Base-by-base conservation (phyloP, 2,888 invertebrate genomes). In the Zaprionus lineosus region DNA sequence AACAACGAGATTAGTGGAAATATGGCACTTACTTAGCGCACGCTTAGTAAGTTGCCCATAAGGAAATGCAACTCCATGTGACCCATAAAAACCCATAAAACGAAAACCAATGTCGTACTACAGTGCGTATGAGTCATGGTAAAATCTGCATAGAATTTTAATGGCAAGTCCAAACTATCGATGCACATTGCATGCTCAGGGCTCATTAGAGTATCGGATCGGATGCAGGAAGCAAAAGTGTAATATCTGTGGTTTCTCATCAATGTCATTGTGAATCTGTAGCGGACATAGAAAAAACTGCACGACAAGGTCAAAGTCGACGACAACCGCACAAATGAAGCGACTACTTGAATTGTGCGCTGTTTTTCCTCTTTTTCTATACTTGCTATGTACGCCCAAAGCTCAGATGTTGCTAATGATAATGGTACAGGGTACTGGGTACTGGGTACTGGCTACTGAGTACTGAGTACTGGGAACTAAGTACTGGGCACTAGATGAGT, bases 241-340 rank as follows among this genome's bases (percentile, higher is more conserved):
- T 56, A 63, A 19, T 53, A 31, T 59, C 51, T 29, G 63, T 81
- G 74, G 58, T 65, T 56, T 47, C 53, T 14, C 67, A 58, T 59
- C 71, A 70, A 70, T 71, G 59, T 76, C 69, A 65, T 24, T 21
- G 47, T 41, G 36, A 62, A 46, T 67, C 48, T 52, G 56, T 47
- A 33, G 41, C 41, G 18, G 40, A 28, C 19, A 39, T 29, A 50
- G 40, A 59, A 43, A 62, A 58, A 56, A 61, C 56, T 65, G 59
- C 52, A 60, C 53, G 8, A 41, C 75, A 79, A 76, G 76, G 79
- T 76, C 79, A 79, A 57, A 61, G 55, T 56, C 43, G 58, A 46
- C 62, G 37, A 43, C 61, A 75, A 61, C 63, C 66, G 56, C 52
- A 39, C 19, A 9, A 19, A 7, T 34, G 19, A 37, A 51, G 47